phyloP scores from a whole-genome alignment of 2,113 vertebrate species.

The Vireo altiloquus region DNA sequence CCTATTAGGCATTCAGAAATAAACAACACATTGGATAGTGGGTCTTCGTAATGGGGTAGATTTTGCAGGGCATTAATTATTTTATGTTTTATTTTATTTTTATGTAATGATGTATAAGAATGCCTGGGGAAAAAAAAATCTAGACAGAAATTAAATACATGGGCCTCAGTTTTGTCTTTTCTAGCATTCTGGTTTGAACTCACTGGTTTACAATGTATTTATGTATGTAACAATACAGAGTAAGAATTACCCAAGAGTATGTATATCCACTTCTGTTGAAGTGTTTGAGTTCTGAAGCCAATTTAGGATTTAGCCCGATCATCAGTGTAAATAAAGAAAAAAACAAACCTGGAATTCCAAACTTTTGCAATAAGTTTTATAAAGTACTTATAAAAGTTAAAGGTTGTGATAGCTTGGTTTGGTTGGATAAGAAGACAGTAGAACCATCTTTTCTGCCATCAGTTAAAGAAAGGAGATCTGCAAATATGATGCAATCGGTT shows the following conservation, averaged over 20 bases:
- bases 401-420: not conserved
- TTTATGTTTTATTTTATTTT: not conserved
- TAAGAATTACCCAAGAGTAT: not conserved
- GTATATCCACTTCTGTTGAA: not conserved
- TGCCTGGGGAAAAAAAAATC: not conserved
- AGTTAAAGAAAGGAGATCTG: slow-evolving; percentile 5
- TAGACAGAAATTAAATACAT: not conserved
- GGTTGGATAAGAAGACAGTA: not conserved
- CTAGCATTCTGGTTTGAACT: not conserved
- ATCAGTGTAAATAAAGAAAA: not conserved
- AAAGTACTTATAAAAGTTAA: not conserved
- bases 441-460: not conserved
- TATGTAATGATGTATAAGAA: not conserved
- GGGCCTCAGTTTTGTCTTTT: not conserved
- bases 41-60: not conserved
- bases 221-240: not conserved
- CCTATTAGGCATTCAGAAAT: not conserved
- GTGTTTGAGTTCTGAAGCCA: not conserved
- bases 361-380: not conserved
- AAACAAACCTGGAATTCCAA: not conserved
- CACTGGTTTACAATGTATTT: not conserved
- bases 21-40: not conserved
- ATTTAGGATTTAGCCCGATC: not conserved
- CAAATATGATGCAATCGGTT: not conserved
- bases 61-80: not conserved